Base-by-base conservation (phyloP, 2,888 invertebrate species). In the Xanthia togata region DNA sequence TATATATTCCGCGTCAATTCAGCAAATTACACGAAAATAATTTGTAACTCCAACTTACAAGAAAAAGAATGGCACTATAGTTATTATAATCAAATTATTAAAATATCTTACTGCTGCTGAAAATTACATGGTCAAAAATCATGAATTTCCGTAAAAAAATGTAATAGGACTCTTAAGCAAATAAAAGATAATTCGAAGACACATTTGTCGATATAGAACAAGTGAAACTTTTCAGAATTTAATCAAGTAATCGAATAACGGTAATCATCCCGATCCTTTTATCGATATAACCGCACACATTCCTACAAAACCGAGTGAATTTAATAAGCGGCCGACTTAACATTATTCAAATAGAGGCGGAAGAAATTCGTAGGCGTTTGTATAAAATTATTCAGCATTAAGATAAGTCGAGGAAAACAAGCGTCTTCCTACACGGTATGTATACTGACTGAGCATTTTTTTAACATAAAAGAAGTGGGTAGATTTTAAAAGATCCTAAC, bases 291-390 rank as follows among this genome's bases (percentile, higher is more conserved):
- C 64, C 63, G 57, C 62, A 60, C 72, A 68, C 81, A 67, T 80
- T 65, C 65, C 64, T 35, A 64, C 62, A 81, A 80, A 76, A 78
- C 70, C 60, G 77, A 78, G 78, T 83, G 86, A 88, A 89, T 89
- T 84, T 88, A 88, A 88, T 85, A 89, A 87, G 83, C 78, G 70
- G 50, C 75, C 73, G 75, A 86, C 86, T 83, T 76, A 82, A 81
- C 79, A 82, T 88, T 89, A 89, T 88, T 89, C 82, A 89, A 85
- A 89, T 87, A 72, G 81, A 79, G 23, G 53, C 70, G 81, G 83
- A 83, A 89, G 82, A 76, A 84, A 87, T 86, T 89, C 79, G 79
- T 70, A 81, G 73, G 84, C 88, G 73, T 83, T 78, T 78, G 81
- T 86, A 82, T 83, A 87, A 87, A 88, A 84, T 88, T 89, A 89